A percentile compares a stretch with the other conserved stretches of the same genome.
phyloP scores from a whole-genome alignment of 53 echinoderm and acorn worm species.

The Paracentrotus lividus region DNA sequence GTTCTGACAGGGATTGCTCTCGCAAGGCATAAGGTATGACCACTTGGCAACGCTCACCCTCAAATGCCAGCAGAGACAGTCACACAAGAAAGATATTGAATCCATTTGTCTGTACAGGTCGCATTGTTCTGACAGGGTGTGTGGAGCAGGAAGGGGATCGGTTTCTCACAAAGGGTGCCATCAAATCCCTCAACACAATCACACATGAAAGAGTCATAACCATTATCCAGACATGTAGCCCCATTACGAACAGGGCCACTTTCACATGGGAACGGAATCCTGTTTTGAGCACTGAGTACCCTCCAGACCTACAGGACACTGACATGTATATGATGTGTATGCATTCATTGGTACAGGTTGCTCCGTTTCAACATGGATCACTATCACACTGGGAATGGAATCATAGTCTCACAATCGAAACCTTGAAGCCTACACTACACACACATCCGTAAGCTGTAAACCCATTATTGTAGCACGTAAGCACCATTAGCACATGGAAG shows the following conservation, averaged over 20 bases:
- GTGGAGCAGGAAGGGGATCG: no score
- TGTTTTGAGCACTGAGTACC: constrained; percentile 75
- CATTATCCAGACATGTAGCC: constrained; percentile 6
- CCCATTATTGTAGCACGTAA: constrained; percentile 68
- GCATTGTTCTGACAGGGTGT: constrained; percentile 83
- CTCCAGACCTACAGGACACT: constrained; percentile 65
- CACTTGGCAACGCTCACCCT: constrained; percentile 76
- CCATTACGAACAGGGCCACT: constrained; percentile 82
- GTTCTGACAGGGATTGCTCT: constrained; percentile 82
- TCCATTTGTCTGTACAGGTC: constrained; percentile 1
- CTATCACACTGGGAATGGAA: constrained; percentile 79
- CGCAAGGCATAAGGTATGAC: constrained; percentile 72
- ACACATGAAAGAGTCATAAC: constrained; percentile 63
- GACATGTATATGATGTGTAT: constrained; percentile 72
- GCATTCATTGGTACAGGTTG: constrained; percentile 41
- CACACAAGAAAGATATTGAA: constrained; percentile 54
- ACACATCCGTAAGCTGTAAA: constrained; percentile 73
- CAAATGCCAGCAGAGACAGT: constrained; percentile 75
- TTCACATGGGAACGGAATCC: constrained; percentile 74
- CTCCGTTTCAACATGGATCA: constrained; percentile 81
- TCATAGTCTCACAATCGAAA: constrained; percentile 69
- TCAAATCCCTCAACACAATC: constrained; percentile 75
- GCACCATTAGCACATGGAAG: constrained; percentile 79
- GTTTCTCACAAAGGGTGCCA: constrained; percentile 77
- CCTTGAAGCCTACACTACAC: constrained; percentile 76